These are phyloP conservation scores for Scotopteryx bipunctaria DNA, from an alignment of 2,888 invertebrate species.

Conservation along the genomic window DNA sequence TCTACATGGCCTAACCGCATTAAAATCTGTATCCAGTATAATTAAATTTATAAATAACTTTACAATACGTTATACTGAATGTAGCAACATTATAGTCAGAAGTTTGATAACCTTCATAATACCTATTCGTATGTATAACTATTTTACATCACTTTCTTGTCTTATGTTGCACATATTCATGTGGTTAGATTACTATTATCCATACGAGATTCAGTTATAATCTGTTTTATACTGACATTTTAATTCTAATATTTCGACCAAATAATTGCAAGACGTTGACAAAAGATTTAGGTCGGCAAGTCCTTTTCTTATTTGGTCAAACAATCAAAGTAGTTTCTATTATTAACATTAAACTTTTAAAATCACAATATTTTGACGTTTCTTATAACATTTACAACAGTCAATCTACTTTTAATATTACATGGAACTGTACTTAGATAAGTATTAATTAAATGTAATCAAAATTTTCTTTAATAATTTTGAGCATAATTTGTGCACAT, in stretches of 20 bases:
- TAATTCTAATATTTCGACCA: constrained; percentile 30
- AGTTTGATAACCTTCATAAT: not conserved
- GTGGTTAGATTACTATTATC: constrained; percentile 50
- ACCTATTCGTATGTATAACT: constrained; percentile 46
- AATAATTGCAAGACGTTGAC: constrained; percentile 30
- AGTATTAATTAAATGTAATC: constrained; percentile 13
- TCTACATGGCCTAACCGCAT: not conserved
- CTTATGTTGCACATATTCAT: constrained; percentile 57
- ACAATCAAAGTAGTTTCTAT: constrained; percentile 3
- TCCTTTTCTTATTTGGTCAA: constrained; percentile 15
- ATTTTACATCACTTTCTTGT: constrained; percentile 77
- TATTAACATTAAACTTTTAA: constrained; percentile 18
- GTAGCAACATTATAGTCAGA: not conserved
- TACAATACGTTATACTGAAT: not conserved
- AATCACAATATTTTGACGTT: constrained; percentile 26
- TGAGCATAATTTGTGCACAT: constrained; percentile 39
- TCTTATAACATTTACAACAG: constrained; percentile 21
- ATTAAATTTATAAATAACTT: not conserved
- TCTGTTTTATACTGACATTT: constrained; percentile 3
- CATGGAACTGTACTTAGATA: constrained; percentile 9
- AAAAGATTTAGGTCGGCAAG: not conserved
- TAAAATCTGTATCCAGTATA: not conserved
- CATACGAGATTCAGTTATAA: constrained; percentile 42
- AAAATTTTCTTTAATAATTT: constrained; percentile 28
- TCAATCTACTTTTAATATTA: constrained; percentile 22